These are phyloP conservation scores for Petaurus breviceps DNA, from an alignment of 2,113 vertebrate species.

Conservation along the genomic window DNA sequence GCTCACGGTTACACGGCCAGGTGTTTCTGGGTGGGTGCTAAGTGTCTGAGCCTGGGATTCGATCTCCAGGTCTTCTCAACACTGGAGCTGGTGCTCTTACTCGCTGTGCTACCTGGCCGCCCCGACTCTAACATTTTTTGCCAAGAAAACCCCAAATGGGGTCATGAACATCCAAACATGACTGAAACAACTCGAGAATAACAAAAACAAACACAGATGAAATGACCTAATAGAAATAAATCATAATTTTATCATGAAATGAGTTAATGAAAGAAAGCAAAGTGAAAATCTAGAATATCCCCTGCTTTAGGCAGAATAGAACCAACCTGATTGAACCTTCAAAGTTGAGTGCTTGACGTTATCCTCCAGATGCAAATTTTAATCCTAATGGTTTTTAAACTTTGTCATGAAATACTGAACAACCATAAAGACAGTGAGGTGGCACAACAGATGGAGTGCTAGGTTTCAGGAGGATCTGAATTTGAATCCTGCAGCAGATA, in stretches of 20 bases:
- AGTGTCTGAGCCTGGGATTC: too few relatives aligned
- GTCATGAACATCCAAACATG: too few relatives aligned
- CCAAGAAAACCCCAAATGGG: too few relatives aligned
- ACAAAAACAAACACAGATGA: background rate
- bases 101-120: too few relatives aligned
- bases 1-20: too few relatives aligned
- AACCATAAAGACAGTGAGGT: background rate
- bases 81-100: too few relatives aligned
- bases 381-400: conserved; percentile 42
- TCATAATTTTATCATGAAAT: background rate
- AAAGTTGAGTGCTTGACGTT: background rate
- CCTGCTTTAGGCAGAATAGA: background rate
- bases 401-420: conserved; percentile 35
- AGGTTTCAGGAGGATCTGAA: background rate
- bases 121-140: too few relatives aligned
- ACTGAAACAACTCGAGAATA: too few relatives aligned
- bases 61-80: too few relatives aligned
- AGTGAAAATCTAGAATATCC: background rate
- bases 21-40: too few relatives aligned
- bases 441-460: background rate
- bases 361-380: background rate
- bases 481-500: background rate
- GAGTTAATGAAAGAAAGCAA: background rate
- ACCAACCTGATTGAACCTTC: background rate
- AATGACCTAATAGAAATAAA: background rate